Conservation (phyloP, 2,888 invertebrate species). For the Lamproptera curius region DNA sequence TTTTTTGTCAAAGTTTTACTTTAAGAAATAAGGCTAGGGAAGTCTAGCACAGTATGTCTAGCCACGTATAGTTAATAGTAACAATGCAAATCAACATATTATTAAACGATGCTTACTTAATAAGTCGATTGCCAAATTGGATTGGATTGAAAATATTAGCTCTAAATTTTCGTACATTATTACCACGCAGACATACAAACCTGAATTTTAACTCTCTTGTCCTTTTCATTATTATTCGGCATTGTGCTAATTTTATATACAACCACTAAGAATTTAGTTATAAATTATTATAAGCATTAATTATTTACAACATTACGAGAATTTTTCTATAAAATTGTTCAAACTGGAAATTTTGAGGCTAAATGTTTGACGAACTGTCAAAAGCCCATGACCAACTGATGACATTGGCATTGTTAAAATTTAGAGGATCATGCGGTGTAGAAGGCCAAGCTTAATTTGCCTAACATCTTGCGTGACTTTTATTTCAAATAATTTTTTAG, state of each 20-base stretch:
- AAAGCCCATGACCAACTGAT: not conserved
- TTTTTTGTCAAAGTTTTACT: no score
- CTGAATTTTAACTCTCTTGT: slow-evolving; percentile 61
- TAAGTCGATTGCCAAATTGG: no score
- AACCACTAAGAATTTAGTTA: slow-evolving; percentile 24
- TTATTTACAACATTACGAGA: slow-evolving; percentile 15
- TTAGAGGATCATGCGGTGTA: not conserved
- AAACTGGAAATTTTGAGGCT: slow-evolving; percentile 5
- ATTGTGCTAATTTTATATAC: slow-evolving; percentile 33
- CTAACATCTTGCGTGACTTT: no score
- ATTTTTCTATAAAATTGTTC: slow-evolving; percentile 27
- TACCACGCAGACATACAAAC: no score
- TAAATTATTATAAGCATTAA: slow-evolving; percentile 15
- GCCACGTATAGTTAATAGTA: no score
- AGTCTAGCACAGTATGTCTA: no score
- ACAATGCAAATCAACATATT: no score
- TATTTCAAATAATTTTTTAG: no score
- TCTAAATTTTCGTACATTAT: no score
- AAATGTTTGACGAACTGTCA: slow-evolving; percentile 8
- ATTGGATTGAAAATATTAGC: no score
- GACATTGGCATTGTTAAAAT: not conserved
- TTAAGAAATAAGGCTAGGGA: no score
- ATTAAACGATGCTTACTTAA: no score
- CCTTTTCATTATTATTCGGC: slow-evolving; percentile 46
- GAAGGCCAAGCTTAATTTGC: not conserved